phyloP scores from a whole-genome alignment of 2,888 invertebrate genomes.

The Hipparchia sbordonii region DNA sequence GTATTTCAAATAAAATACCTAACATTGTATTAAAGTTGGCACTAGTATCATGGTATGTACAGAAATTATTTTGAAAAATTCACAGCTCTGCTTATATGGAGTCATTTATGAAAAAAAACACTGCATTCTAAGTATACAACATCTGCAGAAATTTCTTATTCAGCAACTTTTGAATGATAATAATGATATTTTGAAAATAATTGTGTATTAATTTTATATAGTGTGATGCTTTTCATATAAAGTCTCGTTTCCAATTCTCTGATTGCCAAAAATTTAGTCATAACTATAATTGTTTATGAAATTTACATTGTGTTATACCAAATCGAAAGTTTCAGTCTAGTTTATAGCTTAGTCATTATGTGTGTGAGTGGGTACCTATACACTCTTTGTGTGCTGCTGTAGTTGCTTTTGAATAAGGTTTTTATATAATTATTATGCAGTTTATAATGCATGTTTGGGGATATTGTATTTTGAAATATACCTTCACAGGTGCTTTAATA shows the following conservation, averaged over 20 bases:
- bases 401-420: slow-evolving; percentile 72
- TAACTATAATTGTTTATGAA: slow-evolving; percentile 62
- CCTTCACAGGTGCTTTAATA: slow-evolving; percentile 79
- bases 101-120: too few relatives aligned
- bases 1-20: too few relatives aligned
- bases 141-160: too few relatives aligned
- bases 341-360: slow-evolving; percentile 81
- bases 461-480: slow-evolving; percentile 67
- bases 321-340: slow-evolving; percentile 74
- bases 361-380: slow-evolving; percentile 65
- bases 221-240: slow-evolving; percentile 54
- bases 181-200: slow-evolving; percentile 13
- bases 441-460: slow-evolving; percentile 72
- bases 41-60: too few relatives aligned
- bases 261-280: slow-evolving; percentile 81
- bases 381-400: slow-evolving; percentile 75
- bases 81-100: too few relatives aligned
- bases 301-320: slow-evolving; percentile 72
- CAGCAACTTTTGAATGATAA: neutral
- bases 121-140: too few relatives aligned
- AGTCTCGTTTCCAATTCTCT: slow-evolving; percentile 74
- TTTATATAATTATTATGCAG: slow-evolving; percentile 63
- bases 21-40: too few relatives aligned
- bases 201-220: neutral
- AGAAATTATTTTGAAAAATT: too few relatives aligned